These are phyloP conservation scores for Bubo bubo DNA, from an alignment of 2,113 vertebrate genomes.

Conservation along the genomic window DNA sequence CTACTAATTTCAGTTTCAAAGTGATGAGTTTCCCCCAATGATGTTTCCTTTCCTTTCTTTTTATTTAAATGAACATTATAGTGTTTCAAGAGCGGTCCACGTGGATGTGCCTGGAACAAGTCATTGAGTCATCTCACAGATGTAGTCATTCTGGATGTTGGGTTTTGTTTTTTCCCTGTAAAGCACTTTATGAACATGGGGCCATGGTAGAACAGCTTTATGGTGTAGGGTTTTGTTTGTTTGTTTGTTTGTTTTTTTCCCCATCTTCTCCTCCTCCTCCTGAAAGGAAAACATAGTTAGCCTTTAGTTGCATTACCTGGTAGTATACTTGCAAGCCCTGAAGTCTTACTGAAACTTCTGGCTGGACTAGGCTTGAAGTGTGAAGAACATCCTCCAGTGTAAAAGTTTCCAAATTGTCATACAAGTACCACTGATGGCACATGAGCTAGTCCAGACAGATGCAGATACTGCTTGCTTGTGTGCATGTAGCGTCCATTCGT, in stretches of 20 bases:
- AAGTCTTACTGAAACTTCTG: background rate
- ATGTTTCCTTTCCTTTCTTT: background rate
- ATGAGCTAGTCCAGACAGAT: background rate
- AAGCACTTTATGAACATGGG: background rate
- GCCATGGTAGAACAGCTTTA: background rate
- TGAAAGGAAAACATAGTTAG: background rate
- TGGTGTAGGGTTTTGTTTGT: background rate
- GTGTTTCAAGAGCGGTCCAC: background rate
- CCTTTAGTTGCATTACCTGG: background rate
- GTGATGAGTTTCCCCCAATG: background rate
- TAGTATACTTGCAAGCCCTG: background rate
- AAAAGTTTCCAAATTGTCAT: background rate
- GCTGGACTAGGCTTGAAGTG: background rate
- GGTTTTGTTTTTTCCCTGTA: background rate
- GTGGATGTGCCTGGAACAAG: background rate
- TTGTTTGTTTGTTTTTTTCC: background rate
- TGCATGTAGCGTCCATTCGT: background rate
- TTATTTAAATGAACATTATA: background rate
- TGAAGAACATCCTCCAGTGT: background rate
- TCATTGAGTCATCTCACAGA: background rate
- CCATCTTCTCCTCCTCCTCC: rapidly evolving
- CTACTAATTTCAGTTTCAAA: background rate
- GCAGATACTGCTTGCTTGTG: background rate
- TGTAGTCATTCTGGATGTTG: background rate
- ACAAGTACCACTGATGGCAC: background rate